Percentiles rank a stretch among this genome's conserved stretches.
Conservation (phyloP, 2,797 vertebrate genomes). For the Sebastes cheni region DNA sequence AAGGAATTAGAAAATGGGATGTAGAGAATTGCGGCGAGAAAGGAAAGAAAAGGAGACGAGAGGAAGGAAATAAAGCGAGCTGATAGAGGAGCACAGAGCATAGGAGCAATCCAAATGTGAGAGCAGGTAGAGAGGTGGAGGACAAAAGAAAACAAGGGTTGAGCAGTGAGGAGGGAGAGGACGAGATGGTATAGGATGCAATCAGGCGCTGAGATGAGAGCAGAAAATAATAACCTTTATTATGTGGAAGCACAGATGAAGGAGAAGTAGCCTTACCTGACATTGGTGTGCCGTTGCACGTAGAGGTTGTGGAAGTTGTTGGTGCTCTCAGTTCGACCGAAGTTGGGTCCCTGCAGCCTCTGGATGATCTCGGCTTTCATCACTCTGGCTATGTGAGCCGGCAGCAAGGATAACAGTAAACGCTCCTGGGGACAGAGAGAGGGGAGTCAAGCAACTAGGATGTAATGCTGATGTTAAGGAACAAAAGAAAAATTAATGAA, state of each 20-base stretch:
- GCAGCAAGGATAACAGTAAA: conserved; percentile 93
- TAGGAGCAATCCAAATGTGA: conserved; percentile 21
- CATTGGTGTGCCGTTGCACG: conserved; percentile 97
- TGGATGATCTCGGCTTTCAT: conserved; percentile 99
- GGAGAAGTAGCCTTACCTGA: conserved; percentile 82
- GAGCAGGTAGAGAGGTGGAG: neutral
- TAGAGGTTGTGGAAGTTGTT: conserved; percentile 99
- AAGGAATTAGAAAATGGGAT: neutral
- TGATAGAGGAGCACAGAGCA: neutral
- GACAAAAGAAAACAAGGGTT: conserved; percentile 7
- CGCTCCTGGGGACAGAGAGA: conserved; percentile 84
- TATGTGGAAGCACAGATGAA: neutral
- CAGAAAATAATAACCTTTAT: conserved; percentile 31
- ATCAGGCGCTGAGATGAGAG: conserved; percentile 7
- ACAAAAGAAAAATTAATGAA: neutral
- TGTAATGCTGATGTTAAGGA: no score
- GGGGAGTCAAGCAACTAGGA: neutral
- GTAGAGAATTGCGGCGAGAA: neutral
- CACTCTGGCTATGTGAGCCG: conserved; percentile 95
- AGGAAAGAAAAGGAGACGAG: neutral
- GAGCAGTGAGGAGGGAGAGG: conserved; percentile 6
- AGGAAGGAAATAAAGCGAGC: neutral
- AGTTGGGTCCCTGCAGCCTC: conserved; percentile 93
- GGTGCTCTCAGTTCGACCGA: conserved; percentile 93
- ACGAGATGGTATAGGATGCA: neutral